Conservation (phyloP, 2,888 invertebrate genomes). For the Philaethria dido region DNA sequence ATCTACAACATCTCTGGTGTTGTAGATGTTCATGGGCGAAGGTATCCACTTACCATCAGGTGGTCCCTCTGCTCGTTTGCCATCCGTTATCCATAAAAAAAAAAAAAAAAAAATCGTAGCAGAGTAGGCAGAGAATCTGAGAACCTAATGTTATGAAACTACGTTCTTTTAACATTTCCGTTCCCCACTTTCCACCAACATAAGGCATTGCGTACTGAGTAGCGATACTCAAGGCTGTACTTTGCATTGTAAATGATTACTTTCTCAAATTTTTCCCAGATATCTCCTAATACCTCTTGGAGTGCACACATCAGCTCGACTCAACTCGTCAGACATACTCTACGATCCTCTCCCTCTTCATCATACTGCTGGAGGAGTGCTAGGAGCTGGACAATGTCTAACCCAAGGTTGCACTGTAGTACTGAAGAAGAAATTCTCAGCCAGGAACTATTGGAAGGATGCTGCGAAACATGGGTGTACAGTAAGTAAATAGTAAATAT, state of each 20-base stretch:
- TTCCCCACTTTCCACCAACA: too few relatives aligned
- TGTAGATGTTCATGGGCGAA: too few relatives aligned
- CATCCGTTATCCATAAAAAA: too few relatives aligned
- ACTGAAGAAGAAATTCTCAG: constrained; percentile 95
- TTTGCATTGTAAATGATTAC: not conserved
- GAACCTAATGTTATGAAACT: too few relatives aligned
- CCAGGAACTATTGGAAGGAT: constrained; percentile 96
- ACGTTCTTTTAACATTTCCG: too few relatives aligned
- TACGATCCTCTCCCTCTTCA: constrained; percentile 97
- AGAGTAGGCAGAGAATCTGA: too few relatives aligned
- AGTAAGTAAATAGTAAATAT: constrained; percentile 74
- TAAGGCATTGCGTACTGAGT: too few relatives aligned
- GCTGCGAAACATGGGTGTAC: constrained; percentile 95
- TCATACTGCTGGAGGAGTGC: constrained; percentile 95
- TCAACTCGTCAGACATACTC: constrained; percentile 87
- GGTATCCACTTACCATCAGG: too few relatives aligned
- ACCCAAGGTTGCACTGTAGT: constrained; percentile 91
- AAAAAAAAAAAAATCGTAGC: too few relatives aligned
- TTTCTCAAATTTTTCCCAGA: constrained; percentile 58
- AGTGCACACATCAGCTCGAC: constrained; percentile 84
- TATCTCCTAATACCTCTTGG: constrained; percentile 88
- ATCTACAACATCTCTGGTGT: too few relatives aligned
- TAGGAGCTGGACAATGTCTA: constrained; percentile 91
- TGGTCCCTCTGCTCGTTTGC: too few relatives aligned
- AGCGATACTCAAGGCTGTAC: too few relatives aligned